Evolutionary conservation across 2,797 vertebrate genomes (phyloP).

Genomic region (Saxicola maurus): DNA sequence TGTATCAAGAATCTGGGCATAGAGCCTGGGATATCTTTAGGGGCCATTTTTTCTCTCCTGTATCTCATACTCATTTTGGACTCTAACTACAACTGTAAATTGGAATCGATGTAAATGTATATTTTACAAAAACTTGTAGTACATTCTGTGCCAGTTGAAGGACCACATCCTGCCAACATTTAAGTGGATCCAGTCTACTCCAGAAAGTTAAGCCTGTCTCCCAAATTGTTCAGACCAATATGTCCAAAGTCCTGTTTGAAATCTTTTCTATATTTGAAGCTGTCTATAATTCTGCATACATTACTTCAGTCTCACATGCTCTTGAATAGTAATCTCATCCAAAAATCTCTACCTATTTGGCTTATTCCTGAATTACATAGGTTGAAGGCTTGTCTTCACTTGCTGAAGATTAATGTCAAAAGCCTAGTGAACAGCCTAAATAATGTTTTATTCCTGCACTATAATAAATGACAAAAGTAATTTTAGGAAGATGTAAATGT

Average conservation of each 20-base stretch:
- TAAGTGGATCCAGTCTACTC: background rate
- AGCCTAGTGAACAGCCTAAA: background rate
- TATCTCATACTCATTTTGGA: background rate
- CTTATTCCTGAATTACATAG: background rate
- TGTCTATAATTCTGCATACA: background rate
- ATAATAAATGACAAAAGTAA: background rate
- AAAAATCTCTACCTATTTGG: background rate
- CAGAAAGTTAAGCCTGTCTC: background rate
- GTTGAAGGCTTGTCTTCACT: background rate
- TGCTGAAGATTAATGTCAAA: background rate
- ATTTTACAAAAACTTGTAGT: background rate
- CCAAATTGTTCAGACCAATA: background rate
- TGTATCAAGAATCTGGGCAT: background rate
- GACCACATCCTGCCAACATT: background rate
- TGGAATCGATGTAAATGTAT: background rate
- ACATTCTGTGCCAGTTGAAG: background rate
- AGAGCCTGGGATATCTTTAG: background rate
- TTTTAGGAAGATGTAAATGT: background rate
- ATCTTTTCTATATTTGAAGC: background rate
- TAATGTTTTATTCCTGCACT: background rate
- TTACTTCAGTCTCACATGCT: background rate
- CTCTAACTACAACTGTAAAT: background rate
- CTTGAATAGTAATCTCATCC: background rate
- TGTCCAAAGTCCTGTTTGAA: background rate
- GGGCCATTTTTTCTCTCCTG: background rate